phyloP scores from a whole-genome alignment of 2,113 vertebrate species.

The Girardinichthys multiradiatus region DNA sequence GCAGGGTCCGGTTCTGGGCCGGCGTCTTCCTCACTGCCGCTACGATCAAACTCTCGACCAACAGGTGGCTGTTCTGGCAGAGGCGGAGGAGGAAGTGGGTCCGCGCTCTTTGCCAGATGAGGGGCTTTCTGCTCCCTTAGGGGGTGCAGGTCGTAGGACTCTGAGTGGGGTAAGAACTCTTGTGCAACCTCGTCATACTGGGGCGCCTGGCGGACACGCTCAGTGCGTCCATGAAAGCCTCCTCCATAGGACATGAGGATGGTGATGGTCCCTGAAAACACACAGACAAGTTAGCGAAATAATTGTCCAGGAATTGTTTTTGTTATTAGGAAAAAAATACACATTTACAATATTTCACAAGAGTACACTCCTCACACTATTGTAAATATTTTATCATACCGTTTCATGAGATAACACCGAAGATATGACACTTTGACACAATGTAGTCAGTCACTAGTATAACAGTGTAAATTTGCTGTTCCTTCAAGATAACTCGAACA shows the following conservation, averaged over 20 bases:
- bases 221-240: constrained; percentile 67
- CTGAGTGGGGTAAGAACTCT: constrained; percentile 48
- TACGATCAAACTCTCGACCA: constrained; percentile 80
- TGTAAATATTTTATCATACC: too few species aligned
- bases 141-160: constrained; percentile 31
- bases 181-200: constrained; percentile 79
- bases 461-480: too few species aligned
- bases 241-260: constrained; percentile 80
- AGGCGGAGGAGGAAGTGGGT: constrained; percentile 88
- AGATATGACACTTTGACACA: too few species aligned
- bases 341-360: too few species aligned
- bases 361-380: too few species aligned
- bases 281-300: neutral
- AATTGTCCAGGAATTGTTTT: too few species aligned
- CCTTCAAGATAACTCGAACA: too few species aligned
- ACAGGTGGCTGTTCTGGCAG: constrained; percentile 87
- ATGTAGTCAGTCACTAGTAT: too few species aligned
- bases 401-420: too few species aligned
- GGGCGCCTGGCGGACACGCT: constrained; percentile 65
- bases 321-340: too few species aligned
- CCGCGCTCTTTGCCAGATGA: constrained; percentile 75
- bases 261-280: constrained; percentile 66
- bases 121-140: constrained; percentile 64
- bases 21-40: constrained; percentile 71
- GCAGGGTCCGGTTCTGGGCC: constrained; percentile 62